Conservation (phyloP, 2,797 vertebrate genomes). For the Columba guinea region DNA sequence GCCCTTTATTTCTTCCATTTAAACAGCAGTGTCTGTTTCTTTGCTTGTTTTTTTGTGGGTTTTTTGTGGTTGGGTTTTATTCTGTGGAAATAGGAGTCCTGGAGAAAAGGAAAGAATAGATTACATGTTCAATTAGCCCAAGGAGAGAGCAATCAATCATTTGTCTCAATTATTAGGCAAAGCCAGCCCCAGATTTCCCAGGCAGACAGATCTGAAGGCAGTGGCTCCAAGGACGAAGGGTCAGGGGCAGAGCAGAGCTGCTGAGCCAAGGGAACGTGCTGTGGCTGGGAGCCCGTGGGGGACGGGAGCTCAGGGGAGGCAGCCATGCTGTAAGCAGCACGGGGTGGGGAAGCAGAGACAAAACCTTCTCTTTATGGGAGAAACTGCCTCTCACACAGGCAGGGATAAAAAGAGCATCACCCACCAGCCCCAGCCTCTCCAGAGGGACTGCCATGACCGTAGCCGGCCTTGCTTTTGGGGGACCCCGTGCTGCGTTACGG, state of each 20-base stretch:
- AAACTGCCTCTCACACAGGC: neutral
- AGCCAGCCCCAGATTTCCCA: neutral
- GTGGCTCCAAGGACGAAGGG: neutral
- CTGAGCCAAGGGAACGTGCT: neutral
- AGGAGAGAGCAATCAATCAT: neutral
- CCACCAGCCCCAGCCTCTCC: neutral
- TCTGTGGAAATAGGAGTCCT: neutral
- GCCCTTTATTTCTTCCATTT: neutral
- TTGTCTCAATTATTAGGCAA: neutral
- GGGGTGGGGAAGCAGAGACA: neutral
- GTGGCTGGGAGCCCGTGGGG: neutral
- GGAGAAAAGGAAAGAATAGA: neutral
- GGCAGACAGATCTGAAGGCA: neutral
- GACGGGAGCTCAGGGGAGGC: neutral
- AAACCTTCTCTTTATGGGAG: neutral
- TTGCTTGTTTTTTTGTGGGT: accelerated
- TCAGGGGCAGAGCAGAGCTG: neutral
- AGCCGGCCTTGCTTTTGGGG: neutral
- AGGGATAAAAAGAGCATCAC: neutral
- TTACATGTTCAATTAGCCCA: neutral
- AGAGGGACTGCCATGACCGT: accelerated
- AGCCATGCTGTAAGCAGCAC: accelerated
- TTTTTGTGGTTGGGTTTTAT: neutral
- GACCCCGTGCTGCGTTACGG: neutral
- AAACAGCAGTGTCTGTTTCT: neutral